A percentile compares a stretch with the other conserved stretches of the same genome.
Conservation (phyloP, 1,140 invertebrate species). For the Trichonephila clavata region DNA sequence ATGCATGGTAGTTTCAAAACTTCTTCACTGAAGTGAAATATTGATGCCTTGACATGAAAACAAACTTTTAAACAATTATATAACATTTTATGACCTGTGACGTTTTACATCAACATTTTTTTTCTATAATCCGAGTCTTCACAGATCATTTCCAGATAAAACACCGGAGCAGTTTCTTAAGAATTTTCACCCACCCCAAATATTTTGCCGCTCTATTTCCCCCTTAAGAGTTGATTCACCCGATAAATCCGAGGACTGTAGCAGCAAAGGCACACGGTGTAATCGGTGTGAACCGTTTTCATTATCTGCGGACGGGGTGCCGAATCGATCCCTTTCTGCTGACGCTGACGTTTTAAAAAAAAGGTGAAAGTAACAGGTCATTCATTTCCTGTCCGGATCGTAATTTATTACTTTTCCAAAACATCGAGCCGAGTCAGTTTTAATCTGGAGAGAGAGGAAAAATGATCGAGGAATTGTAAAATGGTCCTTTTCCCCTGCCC, state of each 20-base stretch:
- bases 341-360: conserved; percentile 10
- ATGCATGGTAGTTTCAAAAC: too few species aligned
- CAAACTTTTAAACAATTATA: too few species aligned
- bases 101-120: neutral
- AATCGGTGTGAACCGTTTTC: conserved; percentile 37
- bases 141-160: neutral
- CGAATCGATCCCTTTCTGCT: neutral
- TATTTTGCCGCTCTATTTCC: neutral
- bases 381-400: conserved; percentile 28
- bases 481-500: neutral
- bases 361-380: conserved; percentile 4
- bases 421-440: conserved; percentile 25
- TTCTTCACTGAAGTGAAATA: too few species aligned
- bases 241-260: neutral
- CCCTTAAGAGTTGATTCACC: neutral
- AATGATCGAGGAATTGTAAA: conserved; percentile 35
- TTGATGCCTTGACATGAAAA: too few species aligned
- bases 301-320: neutral
- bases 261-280: neutral
- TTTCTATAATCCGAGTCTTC: neutral
- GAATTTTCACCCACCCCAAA: neutral
- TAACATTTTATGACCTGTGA: neutral
- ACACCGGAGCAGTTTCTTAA: neutral
- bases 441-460: conserved; percentile 6
- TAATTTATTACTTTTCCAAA: conserved; percentile 36